Percentiles rank a stretch among this genome's conserved stretches.
phyloP scores from a whole-genome alignment of 2,797 vertebrate species.

The Phalanger gymnotis region DNA sequence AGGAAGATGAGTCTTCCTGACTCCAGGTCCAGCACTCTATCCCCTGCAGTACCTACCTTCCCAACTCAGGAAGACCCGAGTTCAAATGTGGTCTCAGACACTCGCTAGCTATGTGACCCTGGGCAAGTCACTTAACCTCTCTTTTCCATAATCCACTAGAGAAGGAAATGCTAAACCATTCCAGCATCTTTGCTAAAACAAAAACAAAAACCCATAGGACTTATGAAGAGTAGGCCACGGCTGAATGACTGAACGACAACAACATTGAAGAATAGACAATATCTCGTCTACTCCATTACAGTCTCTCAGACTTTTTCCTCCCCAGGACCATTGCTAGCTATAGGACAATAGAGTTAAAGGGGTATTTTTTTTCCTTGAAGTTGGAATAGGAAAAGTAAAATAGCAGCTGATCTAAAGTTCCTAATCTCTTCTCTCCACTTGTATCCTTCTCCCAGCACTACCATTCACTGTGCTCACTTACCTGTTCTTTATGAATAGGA shows the following conservation, averaged over 20 bases:
- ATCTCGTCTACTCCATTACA: neutral
- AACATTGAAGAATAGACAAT: neutral
- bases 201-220: neutral
- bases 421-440: neutral
- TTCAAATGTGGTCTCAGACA: too few species aligned
- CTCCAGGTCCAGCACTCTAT: too few species aligned
- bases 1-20: too few species aligned
- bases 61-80: too few species aligned
- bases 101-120: too few species aligned
- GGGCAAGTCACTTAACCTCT: neutral
- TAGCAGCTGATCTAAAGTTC: neutral
- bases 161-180: neutral
- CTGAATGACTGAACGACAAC: neutral
- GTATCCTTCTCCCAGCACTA: neutral
- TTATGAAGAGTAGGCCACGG: neutral
- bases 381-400: neutral
- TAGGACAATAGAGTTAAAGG: neutral
- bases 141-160: neutral
- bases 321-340: neutral
- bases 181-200: neutral
- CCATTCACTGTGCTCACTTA: neutral
- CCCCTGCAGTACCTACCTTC: too few species aligned
- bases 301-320: neutral
- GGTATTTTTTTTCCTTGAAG: neutral
- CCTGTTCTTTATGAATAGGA: neutral